These are phyloP conservation scores for Prietella phreatophila DNA, from an alignment of 2,113 vertebrate species.

Conservation along the genomic window DNA sequence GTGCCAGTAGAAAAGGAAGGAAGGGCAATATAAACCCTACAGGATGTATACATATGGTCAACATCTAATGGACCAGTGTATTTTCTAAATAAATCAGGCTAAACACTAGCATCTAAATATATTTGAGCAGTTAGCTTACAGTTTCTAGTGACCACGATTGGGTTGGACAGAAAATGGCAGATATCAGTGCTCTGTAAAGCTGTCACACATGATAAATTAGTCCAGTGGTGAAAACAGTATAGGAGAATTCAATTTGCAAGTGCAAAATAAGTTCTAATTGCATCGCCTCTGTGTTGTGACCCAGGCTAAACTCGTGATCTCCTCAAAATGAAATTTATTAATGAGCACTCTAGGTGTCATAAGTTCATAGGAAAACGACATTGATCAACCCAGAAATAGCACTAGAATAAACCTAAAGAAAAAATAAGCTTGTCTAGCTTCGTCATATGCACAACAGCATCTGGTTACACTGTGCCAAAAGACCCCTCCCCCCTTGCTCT, in stretches of 20 bases:
- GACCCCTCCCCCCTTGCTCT: not conserved
- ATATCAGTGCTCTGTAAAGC: conserved; percentile 29
- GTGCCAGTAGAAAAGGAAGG: not conserved
- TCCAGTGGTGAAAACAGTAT: conserved; percentile 30
- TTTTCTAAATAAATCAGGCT: not conserved
- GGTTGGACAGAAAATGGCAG: conserved; percentile 26
- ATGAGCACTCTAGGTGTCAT: conserved; percentile 43
- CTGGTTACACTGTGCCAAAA: not conserved
- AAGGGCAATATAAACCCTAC: not conserved
- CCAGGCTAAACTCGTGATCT: conserved; percentile 47
- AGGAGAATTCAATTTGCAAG: conserved; percentile 47
- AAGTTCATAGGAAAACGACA: conserved; percentile 34
- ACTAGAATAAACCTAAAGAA: not conserved
- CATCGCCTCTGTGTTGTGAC: conserved; percentile 35
- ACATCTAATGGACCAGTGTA: not conserved
- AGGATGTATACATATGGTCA: not conserved
- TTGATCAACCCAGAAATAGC: conserved; percentile 39
- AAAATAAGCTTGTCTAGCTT: not conserved
- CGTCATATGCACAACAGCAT: not conserved
- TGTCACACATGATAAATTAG: conserved; percentile 40
- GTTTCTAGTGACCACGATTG: conserved; percentile 9
- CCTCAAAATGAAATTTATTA: conserved; percentile 48
- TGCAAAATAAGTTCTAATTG: conserved; percentile 55
- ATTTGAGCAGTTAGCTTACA: not conserved
- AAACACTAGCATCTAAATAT: not conserved